Evolutionary conservation across 2,888 invertebrate genomes (phyloP), one percentile per base, ranked within the genome.

Genomic region (Xylophagus ater): DNA sequence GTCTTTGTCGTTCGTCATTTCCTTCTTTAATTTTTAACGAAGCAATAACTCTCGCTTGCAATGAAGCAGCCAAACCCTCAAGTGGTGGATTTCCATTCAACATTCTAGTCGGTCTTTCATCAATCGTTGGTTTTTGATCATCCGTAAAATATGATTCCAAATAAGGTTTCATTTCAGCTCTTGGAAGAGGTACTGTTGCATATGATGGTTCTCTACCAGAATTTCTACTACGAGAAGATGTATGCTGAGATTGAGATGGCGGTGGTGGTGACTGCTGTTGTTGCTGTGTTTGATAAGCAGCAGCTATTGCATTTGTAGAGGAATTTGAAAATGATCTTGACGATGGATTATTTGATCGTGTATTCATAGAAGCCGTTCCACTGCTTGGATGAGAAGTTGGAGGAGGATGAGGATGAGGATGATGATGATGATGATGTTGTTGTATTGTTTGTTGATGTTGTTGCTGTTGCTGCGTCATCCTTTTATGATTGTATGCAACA

Each of bases 11-110:
- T 42, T 61, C 62, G 45, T 63, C 66, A 38, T 56, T 60, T 52
- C 69, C 71, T 52, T 62, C 66, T 45, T 71, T 72, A 39, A 71
- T 73, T 56, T 73, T 73, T 67, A 71, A 75, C 51, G 68, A 71
- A 31, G 76, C 76, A 38, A 86, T 69, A 49, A 86, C 81, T 50
- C 85, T 74, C 42, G 82, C 83, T 58, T 86, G 86, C 46, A 87
- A 64, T 39, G 84, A 84, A 35, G 86, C 87, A 17, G 88, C 87
- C 43, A 88, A 61, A 62, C 65, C 65, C 54, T 65, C 65, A 20
- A 65, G 40, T 18, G 65, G 65, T 6, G 63, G 62, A 55, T 64
- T 64, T 19, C 59, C 49, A 57, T 62, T 64, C 35, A 60, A 45
- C 32, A 47, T 37, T 9, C 47, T 32, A 2, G 44, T 40, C 62